Percentiles rank a stretch among this genome's conserved stretches.
Evolutionary conservation across 2,113 vertebrate species (phyloP).

Genomic region (Dicerorhinus sumatrensis): DNA sequence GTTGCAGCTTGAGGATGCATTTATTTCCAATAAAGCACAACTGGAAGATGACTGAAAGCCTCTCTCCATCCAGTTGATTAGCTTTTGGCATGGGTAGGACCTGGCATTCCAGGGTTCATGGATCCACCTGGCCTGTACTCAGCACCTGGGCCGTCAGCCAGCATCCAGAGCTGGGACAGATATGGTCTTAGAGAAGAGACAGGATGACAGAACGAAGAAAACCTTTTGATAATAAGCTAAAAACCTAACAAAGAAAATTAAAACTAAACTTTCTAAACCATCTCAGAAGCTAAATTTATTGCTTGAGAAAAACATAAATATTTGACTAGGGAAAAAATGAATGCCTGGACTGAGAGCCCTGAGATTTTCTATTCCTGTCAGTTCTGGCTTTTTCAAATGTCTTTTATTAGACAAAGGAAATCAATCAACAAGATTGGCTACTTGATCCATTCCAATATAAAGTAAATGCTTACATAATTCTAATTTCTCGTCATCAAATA

Average conservation of each 20-base stretch:
- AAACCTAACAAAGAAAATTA: conserved; percentile 25
- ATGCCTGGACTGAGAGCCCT: neutral
- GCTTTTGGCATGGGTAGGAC: neutral
- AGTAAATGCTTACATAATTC: conserved; percentile 5
- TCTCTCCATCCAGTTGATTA: neutral
- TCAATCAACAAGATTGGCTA: neutral
- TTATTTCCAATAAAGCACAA: conserved; percentile 24
- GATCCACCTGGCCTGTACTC: neutral
- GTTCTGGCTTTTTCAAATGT: neutral
- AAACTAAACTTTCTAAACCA: conserved; percentile 12
- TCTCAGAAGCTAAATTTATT: conserved; percentile 29
- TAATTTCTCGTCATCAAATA: conserved; percentile 14
- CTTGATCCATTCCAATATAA: neutral
- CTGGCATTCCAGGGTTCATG: neutral
- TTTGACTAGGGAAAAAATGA: neutral
- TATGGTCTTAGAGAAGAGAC: neutral
- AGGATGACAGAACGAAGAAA: neutral
- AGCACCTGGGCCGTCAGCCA: neutral
- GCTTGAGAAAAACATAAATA: neutral
- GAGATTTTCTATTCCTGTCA: neutral
- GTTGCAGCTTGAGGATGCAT: neutral
- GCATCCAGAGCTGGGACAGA: neutral
- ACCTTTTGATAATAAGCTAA: neutral
- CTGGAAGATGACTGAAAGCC: neutral
- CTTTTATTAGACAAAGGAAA: neutral